phyloP scores from a whole-genome alignment of 2,113 vertebrate species.

The Tiliqua scincoides region DNA sequence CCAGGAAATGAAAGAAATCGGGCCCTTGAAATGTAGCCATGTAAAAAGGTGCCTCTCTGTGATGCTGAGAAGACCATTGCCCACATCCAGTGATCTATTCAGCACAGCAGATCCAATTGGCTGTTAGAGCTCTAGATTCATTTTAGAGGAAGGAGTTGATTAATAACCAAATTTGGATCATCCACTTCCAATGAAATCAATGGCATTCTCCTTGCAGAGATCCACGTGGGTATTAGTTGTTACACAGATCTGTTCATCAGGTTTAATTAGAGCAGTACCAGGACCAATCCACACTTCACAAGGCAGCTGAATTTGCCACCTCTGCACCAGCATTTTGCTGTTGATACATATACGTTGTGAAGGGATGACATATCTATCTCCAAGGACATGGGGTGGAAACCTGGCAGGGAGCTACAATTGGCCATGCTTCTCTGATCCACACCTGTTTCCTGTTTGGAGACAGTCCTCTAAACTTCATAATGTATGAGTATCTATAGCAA shows the following conservation, averaged over 20 bases:
- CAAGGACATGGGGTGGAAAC: neutral
- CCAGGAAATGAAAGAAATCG: neutral
- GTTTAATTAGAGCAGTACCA: neutral
- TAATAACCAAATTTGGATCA: neutral
- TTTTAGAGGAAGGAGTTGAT: neutral
- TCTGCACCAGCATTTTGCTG: neutral
- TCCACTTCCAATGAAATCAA: neutral
- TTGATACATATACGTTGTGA: neutral
- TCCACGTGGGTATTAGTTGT: neutral
- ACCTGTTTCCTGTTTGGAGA: neutral
- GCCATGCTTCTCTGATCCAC: neutral
- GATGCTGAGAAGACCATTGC: neutral
- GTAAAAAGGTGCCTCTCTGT: fast-evolving
- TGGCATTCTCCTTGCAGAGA: neutral
- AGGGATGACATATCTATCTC: neutral
- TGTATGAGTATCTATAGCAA: neutral
- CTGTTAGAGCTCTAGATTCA: neutral
- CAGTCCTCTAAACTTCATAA: neutral
- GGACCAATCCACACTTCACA: neutral
- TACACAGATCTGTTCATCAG: neutral
- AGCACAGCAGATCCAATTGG: neutral
- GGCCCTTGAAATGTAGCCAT: neutral
- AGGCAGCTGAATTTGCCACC: neutral
- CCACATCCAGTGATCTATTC: neutral
- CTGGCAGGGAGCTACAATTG: neutral